Evolutionary conservation across 1,140 invertebrate species (phyloP).

Genomic region (Ditylenchus dipsaci): DNA sequence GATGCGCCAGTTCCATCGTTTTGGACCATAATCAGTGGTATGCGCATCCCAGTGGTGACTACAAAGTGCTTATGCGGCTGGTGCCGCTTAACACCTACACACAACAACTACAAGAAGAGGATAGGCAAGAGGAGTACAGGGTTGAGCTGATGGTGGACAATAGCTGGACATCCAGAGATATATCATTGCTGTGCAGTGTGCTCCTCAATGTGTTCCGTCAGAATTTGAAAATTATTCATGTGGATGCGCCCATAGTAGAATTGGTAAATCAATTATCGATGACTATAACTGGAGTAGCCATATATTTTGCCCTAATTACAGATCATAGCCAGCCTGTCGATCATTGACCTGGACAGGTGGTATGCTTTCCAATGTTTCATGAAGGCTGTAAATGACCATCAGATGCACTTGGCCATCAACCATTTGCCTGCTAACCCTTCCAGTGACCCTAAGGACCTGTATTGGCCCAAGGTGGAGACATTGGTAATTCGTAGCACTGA

Average conservation of each 20-base stretch:
- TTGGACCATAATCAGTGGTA: slow-evolving; percentile 5
- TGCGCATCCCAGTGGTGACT: slow-evolving; percentile 10
- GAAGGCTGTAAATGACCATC: slow-evolving; percentile 49
- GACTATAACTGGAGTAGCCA: neutral
- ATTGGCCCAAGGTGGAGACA: slow-evolving; percentile 43
- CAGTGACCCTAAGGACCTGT: slow-evolving; percentile 11
- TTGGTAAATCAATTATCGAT: slow-evolving; percentile 32
- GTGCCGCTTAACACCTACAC: neutral
- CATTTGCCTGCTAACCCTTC: neutral
- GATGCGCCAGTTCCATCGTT: neutral
- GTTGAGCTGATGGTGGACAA: slow-evolving; percentile 39
- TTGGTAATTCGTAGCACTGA: slow-evolving; percentile 49
- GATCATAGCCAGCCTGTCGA: slow-evolving; percentile 48
- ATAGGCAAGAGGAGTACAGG: neutral
- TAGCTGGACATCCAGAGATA: slow-evolving; percentile 44
- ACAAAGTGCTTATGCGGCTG: slow-evolving; percentile 16
- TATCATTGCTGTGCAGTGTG: slow-evolving; percentile 35
- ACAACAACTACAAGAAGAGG: too few species aligned
- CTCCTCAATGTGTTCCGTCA: slow-evolving; percentile 39
- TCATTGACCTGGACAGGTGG: slow-evolving; percentile 52
- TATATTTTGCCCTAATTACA: slow-evolving; percentile 16
- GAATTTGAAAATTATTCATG: slow-evolving; percentile 26
- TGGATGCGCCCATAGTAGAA: slow-evolving; percentile 54
- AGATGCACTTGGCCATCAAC: slow-evolving; percentile 34
- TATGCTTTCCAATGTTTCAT: slow-evolving; percentile 54